phyloP scores from a whole-genome alignment of 1,140 invertebrate species.

The Teleopsis dalmanni region DNA sequence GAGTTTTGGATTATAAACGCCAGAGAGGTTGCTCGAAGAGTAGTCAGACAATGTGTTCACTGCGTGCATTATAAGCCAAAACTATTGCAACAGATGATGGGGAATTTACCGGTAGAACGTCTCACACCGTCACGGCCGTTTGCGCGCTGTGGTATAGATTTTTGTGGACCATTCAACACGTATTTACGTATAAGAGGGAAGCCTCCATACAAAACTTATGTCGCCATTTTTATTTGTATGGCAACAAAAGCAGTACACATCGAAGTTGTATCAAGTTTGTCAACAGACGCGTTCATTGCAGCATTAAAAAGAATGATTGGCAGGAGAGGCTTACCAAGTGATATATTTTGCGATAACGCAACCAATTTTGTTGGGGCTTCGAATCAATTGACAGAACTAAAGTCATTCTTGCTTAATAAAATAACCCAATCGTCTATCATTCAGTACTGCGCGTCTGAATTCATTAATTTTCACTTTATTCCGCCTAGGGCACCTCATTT shows the following conservation, averaged over 20 bases:
- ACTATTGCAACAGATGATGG: constrained; percentile 14
- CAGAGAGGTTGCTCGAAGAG: no score
- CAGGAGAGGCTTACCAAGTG: constrained; percentile 16
- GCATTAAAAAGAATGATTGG: constrained; percentile 29
- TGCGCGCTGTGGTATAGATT: constrained; percentile 26
- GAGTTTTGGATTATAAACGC: no score
- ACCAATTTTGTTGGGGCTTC: constrained; percentile 25
- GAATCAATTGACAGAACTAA: constrained; percentile 13
- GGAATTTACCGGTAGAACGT: not conserved
- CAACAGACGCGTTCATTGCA: constrained; percentile 23
- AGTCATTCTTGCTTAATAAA: not conserved
- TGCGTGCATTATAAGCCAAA: constrained; percentile 25
- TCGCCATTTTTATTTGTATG: constrained; percentile 28
- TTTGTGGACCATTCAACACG: constrained; percentile 32
- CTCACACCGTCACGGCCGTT: constrained; percentile 15
- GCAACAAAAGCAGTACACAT: constrained; percentile 26
- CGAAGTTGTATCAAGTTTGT: constrained; percentile 24
- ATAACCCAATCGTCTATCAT: not conserved
- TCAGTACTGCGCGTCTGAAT: constrained; percentile 4
- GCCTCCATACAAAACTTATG: constrained; percentile 18
- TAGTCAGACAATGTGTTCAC: no score
- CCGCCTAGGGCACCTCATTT: constrained; percentile 23
- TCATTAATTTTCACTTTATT: constrained; percentile 25
- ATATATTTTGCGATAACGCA: constrained; percentile 29
- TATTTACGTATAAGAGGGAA: not conserved